These are phyloP conservation scores for Oreochromis spilurus DNA, from an alignment of 2,113 vertebrate species.

Conservation along the genomic window DNA sequence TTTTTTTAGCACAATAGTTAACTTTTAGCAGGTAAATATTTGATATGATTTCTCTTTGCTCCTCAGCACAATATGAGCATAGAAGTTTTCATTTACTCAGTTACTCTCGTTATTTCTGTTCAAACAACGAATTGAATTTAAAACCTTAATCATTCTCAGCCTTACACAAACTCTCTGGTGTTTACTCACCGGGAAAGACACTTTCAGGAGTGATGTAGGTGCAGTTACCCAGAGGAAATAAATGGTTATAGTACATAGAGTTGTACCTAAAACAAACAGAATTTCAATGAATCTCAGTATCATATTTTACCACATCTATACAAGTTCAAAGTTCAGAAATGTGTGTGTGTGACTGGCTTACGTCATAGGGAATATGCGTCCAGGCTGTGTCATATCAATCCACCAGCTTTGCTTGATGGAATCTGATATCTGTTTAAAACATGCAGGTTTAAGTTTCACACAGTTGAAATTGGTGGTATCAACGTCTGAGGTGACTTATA, in stretches of 20 bases:
- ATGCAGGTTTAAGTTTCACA: not conserved
- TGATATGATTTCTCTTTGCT: not conserved
- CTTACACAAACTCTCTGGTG: not conserved
- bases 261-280: slow-evolving; percentile 26
- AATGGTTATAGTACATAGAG: slow-evolving; percentile 25
- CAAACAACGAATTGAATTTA: not conserved
- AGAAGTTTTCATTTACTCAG: not conserved
- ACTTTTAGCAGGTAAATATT: not conserved
- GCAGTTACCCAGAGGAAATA: slow-evolving; percentile 51
- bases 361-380: slow-evolving; percentile 37
- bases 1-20: not conserved
- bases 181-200: slow-evolving; percentile 22
- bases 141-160: not conserved
- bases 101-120: not conserved
- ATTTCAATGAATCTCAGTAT: not conserved
- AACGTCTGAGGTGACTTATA: not conserved
- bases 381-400: slow-evolving; percentile 40
- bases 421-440: slow-evolving; percentile 30
- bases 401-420: slow-evolving; percentile 69
- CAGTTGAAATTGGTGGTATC: not conserved
- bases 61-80: not conserved
- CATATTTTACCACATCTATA: not conserved
- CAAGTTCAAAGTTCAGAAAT: not conserved
- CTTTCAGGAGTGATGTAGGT: slow-evolving; percentile 33
- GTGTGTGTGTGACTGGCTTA: slow-evolving; percentile 20